Percentiles rank a stretch among this genome's conserved stretches.
These are phyloP conservation scores for Cacatua alba DNA, from an alignment of 2,113 vertebrate genomes.

Conservation along the genomic window DNA sequence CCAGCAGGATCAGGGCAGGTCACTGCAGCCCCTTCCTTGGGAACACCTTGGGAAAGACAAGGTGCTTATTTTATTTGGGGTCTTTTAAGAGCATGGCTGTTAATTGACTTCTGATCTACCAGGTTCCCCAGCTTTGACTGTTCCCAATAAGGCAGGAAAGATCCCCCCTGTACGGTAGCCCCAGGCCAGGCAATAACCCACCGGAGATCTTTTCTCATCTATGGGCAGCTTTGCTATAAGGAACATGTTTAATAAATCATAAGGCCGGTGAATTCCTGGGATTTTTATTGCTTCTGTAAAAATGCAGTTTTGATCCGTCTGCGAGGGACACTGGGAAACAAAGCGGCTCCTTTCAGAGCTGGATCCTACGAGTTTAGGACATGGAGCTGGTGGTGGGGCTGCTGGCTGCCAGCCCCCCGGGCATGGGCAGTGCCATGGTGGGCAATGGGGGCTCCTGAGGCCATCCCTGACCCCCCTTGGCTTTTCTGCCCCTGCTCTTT, in stretches of 20 bases:
- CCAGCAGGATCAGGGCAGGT: not conserved
- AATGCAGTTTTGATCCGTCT: constrained; percentile 55
- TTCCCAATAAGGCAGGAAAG: not conserved
- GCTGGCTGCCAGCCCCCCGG: fast-evolving
- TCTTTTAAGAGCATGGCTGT: not conserved
- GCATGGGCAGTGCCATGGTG: not conserved
- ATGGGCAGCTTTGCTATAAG: constrained; percentile 51
- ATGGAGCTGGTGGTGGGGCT: not conserved
- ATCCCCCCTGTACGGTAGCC: constrained; percentile 12
- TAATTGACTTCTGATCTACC: not conserved
- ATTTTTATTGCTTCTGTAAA: constrained; percentile 69
- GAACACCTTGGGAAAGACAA: not conserved
- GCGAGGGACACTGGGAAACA: constrained; percentile 51
- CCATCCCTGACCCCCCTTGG: fast-evolving
- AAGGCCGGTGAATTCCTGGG: constrained; percentile 68
- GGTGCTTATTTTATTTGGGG: constrained; percentile 16
- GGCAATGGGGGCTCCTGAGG: not conserved
- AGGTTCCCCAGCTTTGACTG: not conserved
- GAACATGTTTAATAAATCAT: constrained; percentile 73
- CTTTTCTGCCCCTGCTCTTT: not conserved
- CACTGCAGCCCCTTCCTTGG: not conserved
- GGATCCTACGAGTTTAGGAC: not conserved
- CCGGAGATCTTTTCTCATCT: constrained; percentile 49
- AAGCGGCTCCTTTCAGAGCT: constrained; percentile 23
- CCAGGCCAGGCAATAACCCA: constrained; percentile 42